Conservation (phyloP, 2,797 vertebrate genomes). For the Oophaga sylvatica region DNA sequence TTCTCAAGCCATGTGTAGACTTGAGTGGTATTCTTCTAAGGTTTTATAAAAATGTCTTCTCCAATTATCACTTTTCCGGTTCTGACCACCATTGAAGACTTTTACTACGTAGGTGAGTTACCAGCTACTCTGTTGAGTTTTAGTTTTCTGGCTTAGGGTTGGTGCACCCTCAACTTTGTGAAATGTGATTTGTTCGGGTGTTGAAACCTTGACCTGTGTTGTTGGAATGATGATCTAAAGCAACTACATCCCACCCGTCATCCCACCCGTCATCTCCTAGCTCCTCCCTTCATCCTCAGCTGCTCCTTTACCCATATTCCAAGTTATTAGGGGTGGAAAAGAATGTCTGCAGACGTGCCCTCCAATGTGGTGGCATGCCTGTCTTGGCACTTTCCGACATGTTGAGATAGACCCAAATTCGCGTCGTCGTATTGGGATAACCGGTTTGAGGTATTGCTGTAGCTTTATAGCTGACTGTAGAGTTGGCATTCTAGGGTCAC, state of each 20-base stretch:
- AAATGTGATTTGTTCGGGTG: not conserved
- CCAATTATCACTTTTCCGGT: not conserved
- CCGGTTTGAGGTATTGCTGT: not conserved
- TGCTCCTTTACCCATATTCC: not conserved
- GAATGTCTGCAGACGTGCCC: too few species aligned
- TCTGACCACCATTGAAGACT: not conserved
- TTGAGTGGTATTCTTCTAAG: not conserved
- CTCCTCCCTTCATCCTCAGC: conserved; percentile 22
- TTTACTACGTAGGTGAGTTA: not conserved
- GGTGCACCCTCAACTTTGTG: not conserved
- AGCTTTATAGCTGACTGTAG: not conserved
- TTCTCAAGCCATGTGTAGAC: not conserved
- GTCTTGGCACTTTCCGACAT: not conserved
- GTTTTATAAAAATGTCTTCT: not conserved
- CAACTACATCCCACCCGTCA: not conserved
- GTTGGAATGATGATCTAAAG: not conserved
- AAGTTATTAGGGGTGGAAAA: not conserved
- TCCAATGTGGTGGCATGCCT: too few species aligned
- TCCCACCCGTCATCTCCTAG: not conserved
- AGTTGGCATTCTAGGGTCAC: not conserved
- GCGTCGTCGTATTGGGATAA: not conserved
- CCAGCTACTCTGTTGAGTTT: not conserved
- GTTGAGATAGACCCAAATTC: not conserved
- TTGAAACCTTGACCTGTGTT: not conserved
- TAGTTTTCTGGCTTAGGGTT: not conserved